A percentile compares a stretch with the other conserved stretches of the same genome.
Evolutionary conservation across 1,140 invertebrate genomes (phyloP).

Genomic region (Drosophila kurseongensis): DNA sequence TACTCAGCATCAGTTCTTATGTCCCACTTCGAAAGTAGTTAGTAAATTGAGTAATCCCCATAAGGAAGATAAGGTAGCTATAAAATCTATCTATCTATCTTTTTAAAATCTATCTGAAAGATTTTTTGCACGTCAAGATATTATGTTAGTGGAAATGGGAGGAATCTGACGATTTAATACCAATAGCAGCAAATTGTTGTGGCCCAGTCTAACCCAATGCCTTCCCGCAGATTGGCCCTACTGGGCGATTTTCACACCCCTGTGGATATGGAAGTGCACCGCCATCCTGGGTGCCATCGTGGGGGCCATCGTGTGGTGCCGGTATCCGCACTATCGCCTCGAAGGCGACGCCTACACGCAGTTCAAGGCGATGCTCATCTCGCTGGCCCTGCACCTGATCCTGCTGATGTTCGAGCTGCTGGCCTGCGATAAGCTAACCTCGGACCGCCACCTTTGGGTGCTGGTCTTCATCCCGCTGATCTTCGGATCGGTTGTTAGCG

Average conservation of each 20-base stretch:
- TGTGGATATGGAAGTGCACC: constrained; percentile 98
- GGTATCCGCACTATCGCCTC: constrained; percentile 96
- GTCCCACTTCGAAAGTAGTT: too few species aligned
- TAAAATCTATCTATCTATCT: too few species aligned
- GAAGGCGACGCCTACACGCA: constrained; percentile 98
- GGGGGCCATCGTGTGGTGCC: constrained; percentile 97
- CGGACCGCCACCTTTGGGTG: constrained; percentile 95
- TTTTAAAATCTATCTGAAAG: too few species aligned
- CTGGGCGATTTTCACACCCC: constrained; percentile 96
- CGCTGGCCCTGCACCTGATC: constrained; percentile 95
- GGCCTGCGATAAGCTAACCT: constrained; percentile 97
- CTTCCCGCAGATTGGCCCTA: constrained; percentile 91
- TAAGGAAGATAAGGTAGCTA: too few species aligned
- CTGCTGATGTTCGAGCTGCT: constrained; percentile 98
- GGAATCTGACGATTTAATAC: too few species aligned
- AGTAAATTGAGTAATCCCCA: too few species aligned
- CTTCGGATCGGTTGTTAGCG: constrained; percentile 97
- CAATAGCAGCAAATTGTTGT: too few species aligned
- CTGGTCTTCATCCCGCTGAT: constrained; percentile 98
- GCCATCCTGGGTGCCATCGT: constrained; percentile 95
- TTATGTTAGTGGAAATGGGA: too few species aligned
- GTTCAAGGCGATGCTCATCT: constrained; percentile 98
- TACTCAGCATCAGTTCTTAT: too few species aligned
- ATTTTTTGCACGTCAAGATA: too few species aligned
- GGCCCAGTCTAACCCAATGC: not conserved